Conservation (phyloP, 2,888 invertebrate species). For the Synergus umbraculus region DNA sequence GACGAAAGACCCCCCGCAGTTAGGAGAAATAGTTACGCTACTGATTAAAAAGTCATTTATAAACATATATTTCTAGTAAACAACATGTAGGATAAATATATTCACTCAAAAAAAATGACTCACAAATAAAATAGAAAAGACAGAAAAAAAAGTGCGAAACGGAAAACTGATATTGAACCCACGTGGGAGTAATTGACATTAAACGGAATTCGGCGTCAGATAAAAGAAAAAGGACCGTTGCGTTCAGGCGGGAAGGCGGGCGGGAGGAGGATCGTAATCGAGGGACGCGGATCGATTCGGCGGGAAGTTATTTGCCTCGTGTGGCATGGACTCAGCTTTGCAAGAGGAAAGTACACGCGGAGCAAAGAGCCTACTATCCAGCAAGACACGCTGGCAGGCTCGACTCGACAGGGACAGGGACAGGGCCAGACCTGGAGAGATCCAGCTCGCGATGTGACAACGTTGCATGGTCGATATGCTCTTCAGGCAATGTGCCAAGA, state of each 20-base stretch:
- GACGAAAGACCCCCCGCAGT: no score
- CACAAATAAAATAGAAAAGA: background rate
- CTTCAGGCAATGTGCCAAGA: conserved; percentile 78
- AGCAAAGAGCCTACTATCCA: conserved; percentile 39
- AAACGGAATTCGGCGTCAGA: background rate
- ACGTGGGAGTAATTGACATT: no score
- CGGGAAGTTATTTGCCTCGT: conserved; percentile 60
- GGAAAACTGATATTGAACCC: background rate
- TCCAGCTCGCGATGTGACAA: conserved; percentile 72
- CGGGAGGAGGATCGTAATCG: conserved; percentile 49
- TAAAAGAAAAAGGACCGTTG: background rate
- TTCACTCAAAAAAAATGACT: background rate
- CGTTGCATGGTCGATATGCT: conserved; percentile 77
- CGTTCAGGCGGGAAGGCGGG: background rate
- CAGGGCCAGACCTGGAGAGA: conserved; percentile 65
- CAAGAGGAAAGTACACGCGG: conserved; percentile 47
- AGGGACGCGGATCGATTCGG: conserved; percentile 51
- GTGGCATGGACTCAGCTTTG: conserved; percentile 60
- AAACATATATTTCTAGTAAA: background rate
- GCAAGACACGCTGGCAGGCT: conserved; percentile 65
- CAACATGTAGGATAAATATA: background rate
- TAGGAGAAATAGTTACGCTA: no score
- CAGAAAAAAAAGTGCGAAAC: background rate
- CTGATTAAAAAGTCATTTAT: background rate
- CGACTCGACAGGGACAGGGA: conserved; percentile 58